Evolutionary conservation across 2,888 invertebrate species (phyloP).

Genomic region (Cheilosia pagana): DNA sequence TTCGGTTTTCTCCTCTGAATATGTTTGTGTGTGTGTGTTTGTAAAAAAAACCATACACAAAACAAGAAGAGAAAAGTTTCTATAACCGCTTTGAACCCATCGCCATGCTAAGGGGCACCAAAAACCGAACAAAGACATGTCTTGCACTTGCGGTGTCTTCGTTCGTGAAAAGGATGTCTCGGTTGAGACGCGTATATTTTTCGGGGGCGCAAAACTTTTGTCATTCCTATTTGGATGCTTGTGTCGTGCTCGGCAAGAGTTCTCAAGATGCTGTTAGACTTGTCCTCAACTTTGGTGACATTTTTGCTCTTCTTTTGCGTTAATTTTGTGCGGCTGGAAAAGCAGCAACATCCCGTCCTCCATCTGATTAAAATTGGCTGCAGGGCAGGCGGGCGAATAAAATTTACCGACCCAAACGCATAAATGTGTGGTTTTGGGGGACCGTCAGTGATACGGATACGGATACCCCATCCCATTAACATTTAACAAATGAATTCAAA

Average conservation of each 20-base stretch:
- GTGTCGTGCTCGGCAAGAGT: not conserved
- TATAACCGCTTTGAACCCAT: constrained; percentile 47
- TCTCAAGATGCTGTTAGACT: constrained; percentile 52
- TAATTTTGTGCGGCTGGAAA: constrained; percentile 16
- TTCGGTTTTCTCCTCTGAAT: not conserved
- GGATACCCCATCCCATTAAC: constrained; percentile 31
- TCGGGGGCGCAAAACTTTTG: constrained; percentile 55
- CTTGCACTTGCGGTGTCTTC: constrained; percentile 58
- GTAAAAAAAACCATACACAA: constrained; percentile 39
- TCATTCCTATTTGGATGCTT: constrained; percentile 38
- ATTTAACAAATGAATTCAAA: constrained; percentile 42
- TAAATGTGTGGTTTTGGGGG: constrained; percentile 26
- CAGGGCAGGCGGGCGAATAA: constrained; percentile 23
- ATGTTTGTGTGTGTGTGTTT: not conserved
- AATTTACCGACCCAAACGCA: constrained; percentile 52
- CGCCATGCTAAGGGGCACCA: constrained; percentile 59
- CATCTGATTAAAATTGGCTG: constrained; percentile 63
- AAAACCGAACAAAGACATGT: constrained; percentile 53
- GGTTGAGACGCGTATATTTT: constrained; percentile 41
- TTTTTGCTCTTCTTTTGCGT: constrained; percentile 11
- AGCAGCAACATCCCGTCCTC: constrained; percentile 11
- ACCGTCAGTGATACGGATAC: not conserved
- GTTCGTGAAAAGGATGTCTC: constrained; percentile 29
- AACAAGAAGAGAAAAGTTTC: constrained; percentile 22
- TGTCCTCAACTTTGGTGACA: constrained; percentile 37